phyloP scores from a whole-genome alignment of 1,140 invertebrate genomes.

The Contarinia nasturtii region DNA sequence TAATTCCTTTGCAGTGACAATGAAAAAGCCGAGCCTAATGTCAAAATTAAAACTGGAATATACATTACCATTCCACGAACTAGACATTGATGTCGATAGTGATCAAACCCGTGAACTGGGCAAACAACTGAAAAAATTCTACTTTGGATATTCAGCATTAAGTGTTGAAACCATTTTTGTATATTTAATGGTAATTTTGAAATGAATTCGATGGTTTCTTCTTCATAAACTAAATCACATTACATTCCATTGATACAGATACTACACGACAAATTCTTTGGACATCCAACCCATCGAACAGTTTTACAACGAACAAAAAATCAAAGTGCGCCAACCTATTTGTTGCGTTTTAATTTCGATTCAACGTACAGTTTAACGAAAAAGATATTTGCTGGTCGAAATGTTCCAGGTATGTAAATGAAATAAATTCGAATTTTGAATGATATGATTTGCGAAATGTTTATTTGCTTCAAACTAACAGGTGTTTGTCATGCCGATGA shows the following conservation, averaged over 20 bases:
- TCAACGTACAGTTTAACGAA: constrained; percentile 17
- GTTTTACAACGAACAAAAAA: constrained; percentile 13
- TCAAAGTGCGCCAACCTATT: constrained; percentile 19
- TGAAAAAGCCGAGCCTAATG: too few relatives aligned
- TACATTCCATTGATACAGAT: constrained; percentile 6
- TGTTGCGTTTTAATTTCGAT: constrained; percentile 26
- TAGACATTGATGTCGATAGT: too few relatives aligned
- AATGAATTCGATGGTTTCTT: too few relatives aligned
- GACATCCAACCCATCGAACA: constrained; percentile 23
- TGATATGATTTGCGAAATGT: background rate
- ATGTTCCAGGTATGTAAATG: background rate
- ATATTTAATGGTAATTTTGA: background rate
- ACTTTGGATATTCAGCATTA: background rate
- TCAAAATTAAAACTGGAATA: too few relatives aligned
- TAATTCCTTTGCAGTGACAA: too few relatives aligned
- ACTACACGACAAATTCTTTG: constrained; percentile 23
- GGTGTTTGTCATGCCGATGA: constrained; percentile 42
- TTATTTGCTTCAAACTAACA: constrained; percentile 8
- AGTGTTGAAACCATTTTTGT: background rate
- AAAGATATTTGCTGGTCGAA: constrained; percentile 13
- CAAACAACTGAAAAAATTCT: background rate
- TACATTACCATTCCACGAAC: too few relatives aligned
- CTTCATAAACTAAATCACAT: too few relatives aligned
- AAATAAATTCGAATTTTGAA: constrained; percentile 6
- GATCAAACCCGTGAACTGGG: background rate